These are phyloP conservation scores for Philaethria dido DNA, from an alignment of 2,888 invertebrate species.

Conservation along the genomic window DNA sequence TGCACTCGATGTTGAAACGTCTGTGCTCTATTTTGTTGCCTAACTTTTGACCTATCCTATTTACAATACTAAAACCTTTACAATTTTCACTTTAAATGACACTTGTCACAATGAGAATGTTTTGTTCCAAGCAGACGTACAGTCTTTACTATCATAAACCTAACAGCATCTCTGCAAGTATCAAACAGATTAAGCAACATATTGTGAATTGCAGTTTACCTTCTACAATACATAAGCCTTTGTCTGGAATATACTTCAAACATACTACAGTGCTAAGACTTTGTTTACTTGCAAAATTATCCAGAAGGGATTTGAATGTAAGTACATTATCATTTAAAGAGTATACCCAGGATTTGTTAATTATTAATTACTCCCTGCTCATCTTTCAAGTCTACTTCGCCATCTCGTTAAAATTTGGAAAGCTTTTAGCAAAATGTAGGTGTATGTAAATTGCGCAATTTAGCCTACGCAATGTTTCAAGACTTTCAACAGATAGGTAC, in stretches of 20 bases:
- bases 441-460: slow-evolving; percentile 34
- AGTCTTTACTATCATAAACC: too few relatives aligned
- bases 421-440: slow-evolving; percentile 35
- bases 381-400: slow-evolving; percentile 30
- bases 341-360: slow-evolving; percentile 29
- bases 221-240: neutral
- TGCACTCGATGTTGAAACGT: slow-evolving; percentile 66
- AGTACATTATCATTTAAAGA: slow-evolving; percentile 27
- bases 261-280: neutral
- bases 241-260: neutral
- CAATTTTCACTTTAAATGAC: neutral
- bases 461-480: slow-evolving; percentile 36
- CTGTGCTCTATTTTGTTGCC: slow-evolving; percentile 73
- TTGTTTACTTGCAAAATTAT: neutral
- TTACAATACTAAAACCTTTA: slow-evolving; percentile 43
- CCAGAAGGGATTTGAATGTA: slow-evolving; percentile 12
- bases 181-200: too few relatives aligned
- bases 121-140: too few relatives aligned
- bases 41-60: slow-evolving; percentile 71
- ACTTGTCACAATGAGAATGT: too few relatives aligned
- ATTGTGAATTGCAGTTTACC: slow-evolving; percentile 3
- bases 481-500: slow-evolving; percentile 31
- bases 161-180: too few relatives aligned
- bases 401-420: slow-evolving; percentile 30
- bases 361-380: slow-evolving; percentile 34